These are phyloP conservation scores for Miniopterus natalensis DNA, from an alignment of 2,113 vertebrate genomes.

Conservation along the genomic window DNA sequence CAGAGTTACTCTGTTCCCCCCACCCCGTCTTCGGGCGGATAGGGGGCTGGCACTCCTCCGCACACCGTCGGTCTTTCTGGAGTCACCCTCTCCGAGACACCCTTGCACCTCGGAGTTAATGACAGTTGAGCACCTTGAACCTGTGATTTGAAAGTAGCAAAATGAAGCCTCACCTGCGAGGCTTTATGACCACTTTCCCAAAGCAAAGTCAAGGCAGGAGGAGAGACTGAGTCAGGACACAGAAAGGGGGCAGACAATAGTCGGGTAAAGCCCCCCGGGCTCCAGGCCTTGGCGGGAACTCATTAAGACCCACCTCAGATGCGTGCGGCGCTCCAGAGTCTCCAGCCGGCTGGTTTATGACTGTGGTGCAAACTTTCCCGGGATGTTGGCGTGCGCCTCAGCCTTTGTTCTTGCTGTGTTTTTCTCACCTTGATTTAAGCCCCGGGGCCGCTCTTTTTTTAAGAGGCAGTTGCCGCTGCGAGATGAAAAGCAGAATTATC, in stretches of 20 bases:
- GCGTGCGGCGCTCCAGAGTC: too few relatives aligned
- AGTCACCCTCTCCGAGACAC: neutral
- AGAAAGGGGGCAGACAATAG: rapidly evolving
- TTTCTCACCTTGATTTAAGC: slow-evolving; percentile 13
- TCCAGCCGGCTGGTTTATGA: neutral
- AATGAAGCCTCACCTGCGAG: neutral
- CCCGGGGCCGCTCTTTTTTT: neutral
- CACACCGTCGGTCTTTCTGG: neutral
- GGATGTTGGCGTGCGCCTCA: neutral
- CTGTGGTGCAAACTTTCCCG: neutral
- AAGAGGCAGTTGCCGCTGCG: neutral
- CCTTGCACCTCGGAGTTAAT: neutral
- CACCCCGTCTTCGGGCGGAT: neutral
- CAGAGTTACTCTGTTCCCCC: neutral
- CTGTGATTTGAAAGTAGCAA: neutral
- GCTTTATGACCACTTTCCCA: neutral
- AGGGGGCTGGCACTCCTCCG: neutral
- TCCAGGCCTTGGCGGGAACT: neutral
- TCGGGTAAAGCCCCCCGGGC: rapidly evolving
- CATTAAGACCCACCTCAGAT: neutral
- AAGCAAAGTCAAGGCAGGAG: neutral
- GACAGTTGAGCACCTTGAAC: rapidly evolving
- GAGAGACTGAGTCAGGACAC: neutral
- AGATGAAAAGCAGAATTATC: neutral
- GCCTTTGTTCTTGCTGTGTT: neutral